Base-by-base conservation (phyloP, 1,140 invertebrate genomes). In the Muscidifurax raptorellus region DNA sequence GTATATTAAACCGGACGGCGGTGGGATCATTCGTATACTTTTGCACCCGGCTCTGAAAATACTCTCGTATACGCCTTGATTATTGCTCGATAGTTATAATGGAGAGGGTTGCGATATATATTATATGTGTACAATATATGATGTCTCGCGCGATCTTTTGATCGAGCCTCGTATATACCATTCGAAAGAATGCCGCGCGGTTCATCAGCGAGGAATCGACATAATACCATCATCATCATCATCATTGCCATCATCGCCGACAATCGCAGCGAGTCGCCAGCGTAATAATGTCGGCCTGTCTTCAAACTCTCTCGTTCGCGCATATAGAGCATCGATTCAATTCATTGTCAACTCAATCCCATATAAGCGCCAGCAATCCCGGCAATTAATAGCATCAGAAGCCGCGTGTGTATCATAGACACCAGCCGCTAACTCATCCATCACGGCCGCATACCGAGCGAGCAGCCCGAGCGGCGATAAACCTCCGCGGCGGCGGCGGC, bases 151-250 rank as follows among this genome's bases (percentile, higher is more conserved):
- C n/a, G n/a, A n/a, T n/a, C n/a, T n/a, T n/a, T n/a, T n/a, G n/a
- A n/a, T n/a, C n/a, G n/a, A n/a, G n/a, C n/a, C n/a, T n/a, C n/a
- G n/a, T n/a, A n/a, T n/a, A n/a, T n/a, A n/a, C n/a, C n/a, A n/a
- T 13, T 52, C 47, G 47, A 52, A 52, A 52, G 47, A 52, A 52
- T 18, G 47, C 47, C 47, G 15, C 47, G 15, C 52, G 18, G 52
- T n/a, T 59, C 18, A 59, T 59, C 52, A 81, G 86, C 86, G 52
- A 71, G 80, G 72, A 86, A 84, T 84, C 40, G 18, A 47, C 72
- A n/a, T n/a, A 30, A 5, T 40, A 44, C 52, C 81, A 74, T 80
- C 36, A 40, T 5, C 32, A 36, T 36, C 5, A 1, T 40, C 36
- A 0, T 0, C 9, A 40, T 40, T 9, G 36, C 36, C n/a, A 9